Evolutionary conservation across 2,888 invertebrate species (phyloP).

Genomic region (Tetragonula carbonaria): DNA sequence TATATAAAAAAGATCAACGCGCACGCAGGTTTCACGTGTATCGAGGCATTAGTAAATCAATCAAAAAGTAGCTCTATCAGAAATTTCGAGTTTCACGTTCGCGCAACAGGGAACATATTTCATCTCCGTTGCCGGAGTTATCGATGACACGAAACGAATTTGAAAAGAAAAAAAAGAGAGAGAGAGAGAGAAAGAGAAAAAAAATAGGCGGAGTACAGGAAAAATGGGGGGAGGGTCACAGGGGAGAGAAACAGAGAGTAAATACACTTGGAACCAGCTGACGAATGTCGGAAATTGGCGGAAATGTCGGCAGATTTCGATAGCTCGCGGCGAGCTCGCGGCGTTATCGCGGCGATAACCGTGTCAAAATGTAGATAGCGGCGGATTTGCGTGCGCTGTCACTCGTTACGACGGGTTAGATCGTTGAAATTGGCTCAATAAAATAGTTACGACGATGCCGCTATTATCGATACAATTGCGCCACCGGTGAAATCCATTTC

Average conservation of each 20-base stretch:
- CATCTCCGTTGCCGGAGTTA: not conserved
- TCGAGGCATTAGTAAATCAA: not conserved
- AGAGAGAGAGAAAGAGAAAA: not conserved
- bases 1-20: not conserved
- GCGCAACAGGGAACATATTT: not conserved
- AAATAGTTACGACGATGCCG: conserved; percentile 54
- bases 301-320: conserved; percentile 38
- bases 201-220: not conserved
- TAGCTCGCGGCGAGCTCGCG: conserved; percentile 21
- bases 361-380: conserved; percentile 47
- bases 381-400: conserved; percentile 42
- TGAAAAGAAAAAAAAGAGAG: not conserved
- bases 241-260: not conserved
- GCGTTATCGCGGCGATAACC: conserved; percentile 49
- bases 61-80: not conserved
- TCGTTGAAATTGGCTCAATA: conserved; percentile 60
- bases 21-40: not conserved
- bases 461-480: conserved; percentile 59
- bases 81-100: not conserved
- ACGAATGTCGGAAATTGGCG: conserved; percentile 15
- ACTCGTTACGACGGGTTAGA: conserved; percentile 50
- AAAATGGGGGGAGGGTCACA: not conserved
- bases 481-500: conserved; percentile 49
- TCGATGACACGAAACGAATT: not conserved
- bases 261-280: conserved; percentile 8